Conservation (phyloP, 2,797 vertebrate genomes). For the Gastrophryne carolinensis region DNA sequence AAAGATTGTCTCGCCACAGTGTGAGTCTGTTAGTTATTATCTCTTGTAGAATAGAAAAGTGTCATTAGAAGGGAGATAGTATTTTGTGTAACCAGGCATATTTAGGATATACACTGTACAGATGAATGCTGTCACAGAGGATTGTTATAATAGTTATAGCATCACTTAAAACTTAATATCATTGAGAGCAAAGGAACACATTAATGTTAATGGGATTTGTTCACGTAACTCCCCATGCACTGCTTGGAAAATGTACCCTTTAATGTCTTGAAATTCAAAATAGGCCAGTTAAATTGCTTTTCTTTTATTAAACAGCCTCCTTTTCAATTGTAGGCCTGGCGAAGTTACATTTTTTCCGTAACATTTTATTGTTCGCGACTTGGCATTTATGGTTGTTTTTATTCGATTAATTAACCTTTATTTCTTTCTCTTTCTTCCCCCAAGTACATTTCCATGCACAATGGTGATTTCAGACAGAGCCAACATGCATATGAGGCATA, state of each 20-base stretch:
- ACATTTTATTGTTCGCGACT: slow-evolving; percentile 50
- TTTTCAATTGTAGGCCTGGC: slow-evolving; percentile 57
- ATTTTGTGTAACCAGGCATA: slow-evolving; percentile 55
- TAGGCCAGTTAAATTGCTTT: slow-evolving; percentile 55
- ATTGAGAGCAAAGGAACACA: slow-evolving; percentile 55
- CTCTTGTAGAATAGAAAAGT: slow-evolving; percentile 60
- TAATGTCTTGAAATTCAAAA: slow-evolving; percentile 53
- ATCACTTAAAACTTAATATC: slow-evolving; percentile 63
- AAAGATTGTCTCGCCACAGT: slow-evolving; percentile 57
- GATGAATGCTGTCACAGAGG: slow-evolving; percentile 58
- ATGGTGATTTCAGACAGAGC: slow-evolving; percentile 40
- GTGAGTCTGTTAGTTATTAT: slow-evolving; percentile 57
- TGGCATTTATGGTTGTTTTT: slow-evolving; percentile 54
- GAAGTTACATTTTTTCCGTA: slow-evolving; percentile 49
- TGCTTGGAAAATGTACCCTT: slow-evolving; percentile 59
- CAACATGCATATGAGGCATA: slow-evolving; percentile 24
- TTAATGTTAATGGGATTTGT: slow-evolving; percentile 63
- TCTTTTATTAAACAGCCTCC: slow-evolving; percentile 57
- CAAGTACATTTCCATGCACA: slow-evolving; percentile 42
- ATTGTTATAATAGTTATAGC: slow-evolving; percentile 58
- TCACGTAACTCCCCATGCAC: slow-evolving; percentile 51
- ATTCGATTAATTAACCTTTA: slow-evolving; percentile 54
- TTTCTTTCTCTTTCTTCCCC: slow-evolving; percentile 28
- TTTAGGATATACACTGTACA: slow-evolving; percentile 52
- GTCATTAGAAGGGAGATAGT: slow-evolving; percentile 57